Base-by-base conservation (phyloP, 2,888 invertebrate species). In the Papilio gigon region DNA sequence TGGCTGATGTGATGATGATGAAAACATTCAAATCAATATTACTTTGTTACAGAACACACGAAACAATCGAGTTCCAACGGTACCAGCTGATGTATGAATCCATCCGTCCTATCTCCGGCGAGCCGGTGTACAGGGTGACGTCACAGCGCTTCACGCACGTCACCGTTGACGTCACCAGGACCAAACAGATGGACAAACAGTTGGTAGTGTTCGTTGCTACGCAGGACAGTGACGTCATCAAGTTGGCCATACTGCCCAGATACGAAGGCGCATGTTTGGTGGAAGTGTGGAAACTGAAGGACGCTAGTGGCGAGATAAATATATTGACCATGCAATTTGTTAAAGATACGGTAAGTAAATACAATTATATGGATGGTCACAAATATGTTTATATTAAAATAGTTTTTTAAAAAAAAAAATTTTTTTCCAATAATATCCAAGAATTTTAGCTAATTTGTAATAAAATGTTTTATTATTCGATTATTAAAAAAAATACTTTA, bases 61-160 rank as follows among this genome's bases (percentile, higher is more conserved):
- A 93, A 77, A 84, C 94, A 58, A 86, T 95, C 65, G 95, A 95
- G 77, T 94, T 94, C 70, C 94, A 95, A 14, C 93, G 95, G 71
- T 98, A 97, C 84, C 97, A 98, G 78, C 88, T 98, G 67, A 97
- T 98, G 97, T 96, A 98, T 81, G 93, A 94, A 65, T 95, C 98
- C 0, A 95, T 98, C 0, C 96, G 97, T 77, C 95, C 97, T 0
- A 93, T 94, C 30, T 94, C 94, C 0, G 86, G 93, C 0, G 89
- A 90, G 63, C 98, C 98, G 0, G 87, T 97, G 0, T 95, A 96
- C 80, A 93, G 94, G 27, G 92, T 94, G 0, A 94, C 94, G 30
- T 89, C 96, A 67, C 96, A 97, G 78, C 88, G 95, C 4, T 95
- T 96, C 79, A 94, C 94, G 0, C 95, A 96, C 77, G 94, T 98